Evolutionary conservation across 2,888 invertebrate genomes (phyloP).

Genomic region (Silvanus unidentatus): DNA sequence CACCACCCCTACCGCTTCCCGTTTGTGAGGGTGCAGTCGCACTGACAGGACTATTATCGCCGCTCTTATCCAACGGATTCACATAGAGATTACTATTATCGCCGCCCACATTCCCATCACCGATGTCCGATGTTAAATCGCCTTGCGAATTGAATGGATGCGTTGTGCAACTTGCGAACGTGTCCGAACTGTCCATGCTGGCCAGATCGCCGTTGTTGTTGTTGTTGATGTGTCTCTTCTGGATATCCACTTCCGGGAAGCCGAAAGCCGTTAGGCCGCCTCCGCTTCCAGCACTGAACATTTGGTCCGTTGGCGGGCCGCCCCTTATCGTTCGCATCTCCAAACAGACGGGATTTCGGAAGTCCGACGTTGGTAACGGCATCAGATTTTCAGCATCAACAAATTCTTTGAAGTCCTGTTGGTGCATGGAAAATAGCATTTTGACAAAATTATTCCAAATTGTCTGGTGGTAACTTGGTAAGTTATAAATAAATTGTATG

Average conservation of each 20-base stretch:
- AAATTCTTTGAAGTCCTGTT: constrained; percentile 83
- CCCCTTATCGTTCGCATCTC: constrained; percentile 64
- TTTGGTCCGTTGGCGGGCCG: constrained; percentile 22
- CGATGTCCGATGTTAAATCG: constrained; percentile 46
- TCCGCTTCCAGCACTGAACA: constrained; percentile 2
- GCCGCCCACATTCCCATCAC: constrained; percentile 39
- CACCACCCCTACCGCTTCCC: background rate
- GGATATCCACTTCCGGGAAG: constrained; percentile 28
- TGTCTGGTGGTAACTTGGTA: too few species aligned
- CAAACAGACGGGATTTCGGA: constrained; percentile 75
- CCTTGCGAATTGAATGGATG: constrained; percentile 86
- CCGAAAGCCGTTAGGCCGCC: constrained; percentile 8
- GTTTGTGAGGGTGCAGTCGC: constrained; percentile 27
- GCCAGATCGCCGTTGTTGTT: constrained; percentile 50
- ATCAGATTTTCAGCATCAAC: constrained; percentile 86
- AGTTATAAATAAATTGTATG: background rate
- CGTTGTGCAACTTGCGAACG: constrained; percentile 94
- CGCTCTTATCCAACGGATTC: constrained; percentile 71
- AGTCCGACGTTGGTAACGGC: constrained; percentile 79
- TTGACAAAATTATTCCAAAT: too few species aligned
- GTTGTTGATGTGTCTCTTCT: constrained; percentile 37
- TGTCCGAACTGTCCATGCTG: constrained; percentile 77
- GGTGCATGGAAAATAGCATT: too few species aligned
- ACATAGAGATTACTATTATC: constrained; percentile 83
- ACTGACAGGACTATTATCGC: constrained; percentile 46